Evolutionary conservation across 2,797 vertebrate species (phyloP).

Genomic region (Thalassophryne amazonica): DNA sequence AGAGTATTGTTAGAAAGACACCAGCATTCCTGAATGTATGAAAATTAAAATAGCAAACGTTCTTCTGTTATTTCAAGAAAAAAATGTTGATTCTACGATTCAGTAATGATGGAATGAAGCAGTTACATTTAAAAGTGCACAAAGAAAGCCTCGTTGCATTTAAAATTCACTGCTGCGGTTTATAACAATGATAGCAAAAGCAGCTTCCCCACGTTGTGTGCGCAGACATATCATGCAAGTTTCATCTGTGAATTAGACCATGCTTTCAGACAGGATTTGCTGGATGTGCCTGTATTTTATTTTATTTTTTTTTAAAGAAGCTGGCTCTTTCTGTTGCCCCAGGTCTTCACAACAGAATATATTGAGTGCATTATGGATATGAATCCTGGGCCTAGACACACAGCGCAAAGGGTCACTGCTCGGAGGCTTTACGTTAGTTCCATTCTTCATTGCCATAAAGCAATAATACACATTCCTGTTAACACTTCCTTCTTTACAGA

Average conservation of each 20-base stretch:
- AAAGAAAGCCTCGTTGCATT: conserved; percentile 26
- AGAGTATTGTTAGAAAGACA: conserved; percentile 15
- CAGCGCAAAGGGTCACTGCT: conserved; percentile 78
- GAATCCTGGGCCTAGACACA: conserved; percentile 76
- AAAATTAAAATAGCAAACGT: conserved; percentile 11
- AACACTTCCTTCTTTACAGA: conserved; percentile 66
- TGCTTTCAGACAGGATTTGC: conserved; percentile 77
- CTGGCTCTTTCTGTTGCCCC: conserved; percentile 68
- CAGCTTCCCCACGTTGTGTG: conserved; percentile 31
- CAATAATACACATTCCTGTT: conserved; percentile 77
- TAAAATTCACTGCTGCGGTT: conserved; percentile 30
- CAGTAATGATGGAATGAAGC: no score
- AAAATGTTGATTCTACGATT: conserved; percentile 17
- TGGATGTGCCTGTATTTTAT: conserved; percentile 71
- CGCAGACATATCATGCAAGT: conserved; percentile 67
- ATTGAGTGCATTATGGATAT: conserved; percentile 85
- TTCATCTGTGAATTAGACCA: conserved; percentile 74
- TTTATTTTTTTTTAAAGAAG: conserved; percentile 71
- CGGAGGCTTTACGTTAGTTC: conserved; percentile 69
- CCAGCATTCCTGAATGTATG: conserved; percentile 5
- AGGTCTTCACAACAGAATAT: conserved; percentile 81
- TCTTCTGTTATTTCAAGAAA: conserved; percentile 21
- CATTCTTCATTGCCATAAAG: conserved; percentile 79
- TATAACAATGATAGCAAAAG: conserved; percentile 25
- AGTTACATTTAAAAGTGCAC: conserved; percentile 29